A percentile compares a stretch with the other conserved stretches of the same genome.
These are phyloP conservation scores for Megalops cyprinoides DNA, from an alignment of 2,797 vertebrate species.

Conservation along the genomic window DNA sequence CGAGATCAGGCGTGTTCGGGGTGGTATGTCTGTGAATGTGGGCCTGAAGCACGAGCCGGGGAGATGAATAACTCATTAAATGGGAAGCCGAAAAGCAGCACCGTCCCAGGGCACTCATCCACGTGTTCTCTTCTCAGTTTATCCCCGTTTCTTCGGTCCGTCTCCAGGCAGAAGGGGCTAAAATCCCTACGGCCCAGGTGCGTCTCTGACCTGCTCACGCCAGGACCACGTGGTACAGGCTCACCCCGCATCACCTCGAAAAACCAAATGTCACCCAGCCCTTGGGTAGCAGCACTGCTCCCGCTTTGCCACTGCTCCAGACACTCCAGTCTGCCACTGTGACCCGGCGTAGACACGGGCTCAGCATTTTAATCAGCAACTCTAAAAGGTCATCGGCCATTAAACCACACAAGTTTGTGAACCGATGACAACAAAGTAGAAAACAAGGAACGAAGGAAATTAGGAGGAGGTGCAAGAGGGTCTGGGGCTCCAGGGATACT, in stretches of 20 bases:
- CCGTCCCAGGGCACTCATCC: too few relatives aligned
- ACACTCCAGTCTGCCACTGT: background rate
- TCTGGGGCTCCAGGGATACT: background rate
- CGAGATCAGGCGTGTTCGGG: too few relatives aligned
- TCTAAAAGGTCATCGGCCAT: conserved; percentile 6
- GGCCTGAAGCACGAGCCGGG: background rate
- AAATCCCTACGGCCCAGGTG: background rate
- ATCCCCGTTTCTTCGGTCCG: background rate
- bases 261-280: background rate
- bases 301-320: background rate
- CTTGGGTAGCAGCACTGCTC: too few relatives aligned
- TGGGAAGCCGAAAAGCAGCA: background rate
- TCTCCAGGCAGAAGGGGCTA: background rate
- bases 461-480: background rate
- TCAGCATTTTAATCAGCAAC: background rate
- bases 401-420: background rate
- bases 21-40: too few relatives aligned
- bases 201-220: too few relatives aligned
- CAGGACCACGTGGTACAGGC: background rate
- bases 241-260: background rate
- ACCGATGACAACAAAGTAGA: background rate
- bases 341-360: background rate
- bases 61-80: conserved; percentile 11
- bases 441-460: too few relatives aligned
- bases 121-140: background rate